phyloP scores from a whole-genome alignment of 2,888 invertebrate genomes.

The Polyploca ridens region DNA sequence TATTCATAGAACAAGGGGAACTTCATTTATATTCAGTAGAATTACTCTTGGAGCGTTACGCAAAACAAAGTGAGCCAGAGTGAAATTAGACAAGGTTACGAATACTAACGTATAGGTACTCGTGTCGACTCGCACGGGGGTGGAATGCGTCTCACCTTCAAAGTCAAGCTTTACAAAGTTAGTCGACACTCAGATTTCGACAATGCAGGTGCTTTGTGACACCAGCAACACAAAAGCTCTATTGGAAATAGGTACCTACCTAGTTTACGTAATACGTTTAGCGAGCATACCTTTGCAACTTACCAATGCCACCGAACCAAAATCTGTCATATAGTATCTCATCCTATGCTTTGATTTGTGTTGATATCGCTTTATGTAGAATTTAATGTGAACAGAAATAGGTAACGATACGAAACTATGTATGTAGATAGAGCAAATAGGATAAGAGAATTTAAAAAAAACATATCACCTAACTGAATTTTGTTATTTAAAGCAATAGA shows the following conservation, averaged over 20 bases:
- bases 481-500: no score
- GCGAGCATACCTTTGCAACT: background rate
- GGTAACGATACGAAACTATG: no score
- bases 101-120: conserved; percentile 39
- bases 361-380: no score
- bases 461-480: no score
- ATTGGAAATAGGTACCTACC: conserved; percentile 32
- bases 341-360: no score
- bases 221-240: conserved; percentile 41
- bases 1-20: conserved; percentile 73
- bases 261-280: conserved; percentile 1
- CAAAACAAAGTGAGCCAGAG: conserved; percentile 57
- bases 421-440: no score
- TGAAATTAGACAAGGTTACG: conserved; percentile 57
- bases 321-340: no score
- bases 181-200: conserved; percentile 38
- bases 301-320: background rate
- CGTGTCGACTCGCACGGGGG: conserved; percentile 21
- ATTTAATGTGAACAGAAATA: no score
- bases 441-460: no score
- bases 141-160: conserved; percentile 35
- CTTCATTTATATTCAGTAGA: conserved; percentile 74
- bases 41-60: conserved; percentile 62
- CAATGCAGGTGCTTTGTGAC: conserved; percentile 40
- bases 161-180: conserved; percentile 37